These are phyloP conservation scores for Actinemys pallida DNA, from an alignment of 2,113 vertebrate genomes.

Conservation along the genomic window DNA sequence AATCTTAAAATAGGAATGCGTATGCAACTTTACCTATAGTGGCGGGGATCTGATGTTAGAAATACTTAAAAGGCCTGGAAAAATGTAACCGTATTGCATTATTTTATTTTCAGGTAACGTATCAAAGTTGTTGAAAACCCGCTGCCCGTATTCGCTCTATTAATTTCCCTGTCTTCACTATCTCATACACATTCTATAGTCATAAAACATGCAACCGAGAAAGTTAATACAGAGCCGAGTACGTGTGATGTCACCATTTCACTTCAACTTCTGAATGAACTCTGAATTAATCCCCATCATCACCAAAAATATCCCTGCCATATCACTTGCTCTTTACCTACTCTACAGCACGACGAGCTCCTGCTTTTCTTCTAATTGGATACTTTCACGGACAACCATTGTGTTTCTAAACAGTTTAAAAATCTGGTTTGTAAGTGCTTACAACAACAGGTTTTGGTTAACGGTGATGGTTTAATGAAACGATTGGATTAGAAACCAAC, in stretches of 20 bases:
- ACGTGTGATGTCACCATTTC: accelerated
- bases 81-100: not conserved
- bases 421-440: constrained; percentile 33
- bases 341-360: not conserved
- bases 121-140: not conserved
- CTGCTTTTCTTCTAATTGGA: not conserved
- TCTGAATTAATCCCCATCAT: not conserved
- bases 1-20: not conserved
- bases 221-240: not conserved
- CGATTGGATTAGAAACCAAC: constrained; percentile 48
- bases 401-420: constrained; percentile 32
- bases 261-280: constrained; percentile 17
- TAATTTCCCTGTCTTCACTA: constrained; percentile 21
- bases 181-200: constrained; percentile 1
- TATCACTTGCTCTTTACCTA: constrained; percentile 1
- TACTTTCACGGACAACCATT: not conserved
- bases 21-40: not conserved
- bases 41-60: not conserved
- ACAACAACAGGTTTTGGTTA: constrained; percentile 18
- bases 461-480: constrained; percentile 25
- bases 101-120: not conserved
- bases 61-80: not conserved
- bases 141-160: not conserved
- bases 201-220: constrained; percentile 1
- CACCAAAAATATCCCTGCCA: not conserved